phyloP scores from a whole-genome alignment of 2,888 invertebrate genomes.

The Acrocera orbiculus region DNA sequence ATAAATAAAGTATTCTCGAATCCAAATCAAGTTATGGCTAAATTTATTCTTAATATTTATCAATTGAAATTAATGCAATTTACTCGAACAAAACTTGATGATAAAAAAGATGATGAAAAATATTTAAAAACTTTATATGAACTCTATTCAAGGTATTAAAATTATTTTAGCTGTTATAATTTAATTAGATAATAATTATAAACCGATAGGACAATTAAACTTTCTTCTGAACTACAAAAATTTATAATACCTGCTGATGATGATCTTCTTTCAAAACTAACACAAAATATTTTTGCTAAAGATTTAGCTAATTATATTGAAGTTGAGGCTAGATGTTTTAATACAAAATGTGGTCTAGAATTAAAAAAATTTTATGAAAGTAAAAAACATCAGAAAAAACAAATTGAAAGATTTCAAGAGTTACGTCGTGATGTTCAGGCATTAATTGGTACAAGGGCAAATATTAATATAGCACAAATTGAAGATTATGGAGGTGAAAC shows the following conservation, averaged over 20 bases:
- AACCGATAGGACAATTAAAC: conserved; percentile 42
- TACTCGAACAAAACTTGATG: conserved; percentile 65
- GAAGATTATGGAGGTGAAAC: conserved; percentile 97
- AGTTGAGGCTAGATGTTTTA: conserved; percentile 60
- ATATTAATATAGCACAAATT: conserved; percentile 84
- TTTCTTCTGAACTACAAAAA: conserved; percentile 51
- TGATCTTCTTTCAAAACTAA: conserved; percentile 57
- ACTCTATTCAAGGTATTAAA: conserved; percentile 61
- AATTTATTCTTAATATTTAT: conserved; percentile 91
- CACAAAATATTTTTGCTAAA: conserved; percentile 62
- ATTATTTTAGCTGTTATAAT: conserved; percentile 3
- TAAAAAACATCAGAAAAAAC: conserved; percentile 88
- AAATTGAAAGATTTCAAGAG: conserved; percentile 82
- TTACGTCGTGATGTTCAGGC: conserved; percentile 85
- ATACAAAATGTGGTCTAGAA: conserved; percentile 55
- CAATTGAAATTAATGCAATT: conserved; percentile 76
- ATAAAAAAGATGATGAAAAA: conserved; percentile 66
- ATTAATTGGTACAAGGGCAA: conserved; percentile 75
- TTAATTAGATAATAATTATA: background rate
- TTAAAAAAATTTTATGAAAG: conserved; percentile 77
- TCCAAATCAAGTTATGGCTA: conserved; percentile 94
- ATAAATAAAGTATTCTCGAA: conserved; percentile 84
- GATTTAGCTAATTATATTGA: conserved; percentile 63
- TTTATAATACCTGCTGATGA: conserved; percentile 68
- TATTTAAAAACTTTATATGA: conserved; percentile 80